Base-by-base conservation (phyloP, 2,113 vertebrate species). In the Colinus virginianus region DNA sequence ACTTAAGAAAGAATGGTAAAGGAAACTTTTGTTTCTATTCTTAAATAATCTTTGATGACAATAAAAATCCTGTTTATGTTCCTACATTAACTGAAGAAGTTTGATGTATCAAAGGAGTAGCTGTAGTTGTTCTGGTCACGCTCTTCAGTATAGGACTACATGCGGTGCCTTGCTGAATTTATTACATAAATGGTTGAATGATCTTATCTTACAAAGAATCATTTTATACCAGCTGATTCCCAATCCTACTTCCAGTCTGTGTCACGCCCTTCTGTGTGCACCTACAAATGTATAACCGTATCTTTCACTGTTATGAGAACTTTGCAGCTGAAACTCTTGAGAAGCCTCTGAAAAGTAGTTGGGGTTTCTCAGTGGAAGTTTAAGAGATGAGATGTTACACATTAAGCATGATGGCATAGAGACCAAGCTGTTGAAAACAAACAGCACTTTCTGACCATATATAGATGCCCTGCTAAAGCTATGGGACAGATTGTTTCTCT, bases 1-100 rank as follows among this genome's bases (percentile, higher is more conserved):
- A 95, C 83, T 84, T 68, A 87, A 90, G 83, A 88, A 87, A 88
- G 61, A 83, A 92, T 87, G 86, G 64, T 84, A 90, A 84, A 89
- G n/a, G 43, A 90, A 92, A 68, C 53, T 79, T 88, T 14, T 46
- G 43, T 3, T 38, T 92, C 85, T 45, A 66, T 84, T 82, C 79
- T 51, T 77, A 49, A 88, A 79, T 69, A 28, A 48, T 20, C 11
- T 82, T 51, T 58, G 25, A 61, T 40, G 26, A 9, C 75, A 14
- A 16, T 1, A 0, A n/a, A 91, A 93, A 45, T 3, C 3, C 21
- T 78, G n/a, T 84, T 86, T 80, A 72, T 69, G 79, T 63, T 14
- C 12, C 26, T 11, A n/a, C 14, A 25, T 13, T 26, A 68, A 61
- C 84, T 68, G 6, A 23, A 66, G 66, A 69, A 87, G 36, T 0